A percentile compares a stretch with the other conserved stretches of the same genome.
Evolutionary conservation across 2,888 invertebrate genomes (phyloP).

Genomic region (Netelia virgata): DNA sequence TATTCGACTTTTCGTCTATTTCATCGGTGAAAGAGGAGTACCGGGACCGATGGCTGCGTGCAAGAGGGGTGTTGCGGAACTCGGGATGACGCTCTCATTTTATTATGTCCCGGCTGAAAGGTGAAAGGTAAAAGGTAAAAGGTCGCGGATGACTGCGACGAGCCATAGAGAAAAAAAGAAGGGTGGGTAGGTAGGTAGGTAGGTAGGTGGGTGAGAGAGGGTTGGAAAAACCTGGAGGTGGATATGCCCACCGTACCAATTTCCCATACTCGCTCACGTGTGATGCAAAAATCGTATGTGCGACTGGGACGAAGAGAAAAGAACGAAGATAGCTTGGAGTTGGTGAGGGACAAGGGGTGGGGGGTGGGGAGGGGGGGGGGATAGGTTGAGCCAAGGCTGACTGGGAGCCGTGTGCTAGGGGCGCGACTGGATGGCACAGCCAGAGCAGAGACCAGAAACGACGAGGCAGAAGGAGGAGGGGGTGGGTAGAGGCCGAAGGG

Average conservation of each 20-base stretch:
- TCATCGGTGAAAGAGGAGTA: neutral
- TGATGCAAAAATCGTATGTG: conserved; percentile 65
- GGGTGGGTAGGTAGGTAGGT: conserved; percentile 9
- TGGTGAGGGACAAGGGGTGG: neutral
- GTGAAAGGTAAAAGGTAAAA: conserved; percentile 64
- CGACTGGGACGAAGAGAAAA: conserved; percentile 47
- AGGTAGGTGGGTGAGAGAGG: neutral
- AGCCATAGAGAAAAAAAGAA: conserved; percentile 8
- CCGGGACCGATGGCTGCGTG: neutral
- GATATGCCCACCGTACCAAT: conserved; percentile 66
- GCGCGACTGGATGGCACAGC: conserved; percentile 43
- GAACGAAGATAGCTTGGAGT: conserved; percentile 41
- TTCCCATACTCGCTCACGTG: conserved; percentile 66
- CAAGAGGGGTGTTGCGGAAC: neutral
- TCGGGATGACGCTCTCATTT: conserved; percentile 60
- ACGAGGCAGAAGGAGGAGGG: conserved; percentile 29
- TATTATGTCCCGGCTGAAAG: conserved; percentile 63
- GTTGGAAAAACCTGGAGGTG: conserved; percentile 45
- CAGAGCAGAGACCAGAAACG: conserved; percentile 52
- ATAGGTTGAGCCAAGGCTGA: conserved; percentile 44
- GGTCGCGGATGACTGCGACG: conserved; percentile 57
- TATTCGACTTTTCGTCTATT: conserved; percentile 30
- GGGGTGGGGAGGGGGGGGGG: neutral
- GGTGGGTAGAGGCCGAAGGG: neutral
- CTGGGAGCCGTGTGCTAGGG: conserved; percentile 13